phyloP scores from a whole-genome alignment of 2,113 vertebrate species.

The Tragelaphus scriptus region DNA sequence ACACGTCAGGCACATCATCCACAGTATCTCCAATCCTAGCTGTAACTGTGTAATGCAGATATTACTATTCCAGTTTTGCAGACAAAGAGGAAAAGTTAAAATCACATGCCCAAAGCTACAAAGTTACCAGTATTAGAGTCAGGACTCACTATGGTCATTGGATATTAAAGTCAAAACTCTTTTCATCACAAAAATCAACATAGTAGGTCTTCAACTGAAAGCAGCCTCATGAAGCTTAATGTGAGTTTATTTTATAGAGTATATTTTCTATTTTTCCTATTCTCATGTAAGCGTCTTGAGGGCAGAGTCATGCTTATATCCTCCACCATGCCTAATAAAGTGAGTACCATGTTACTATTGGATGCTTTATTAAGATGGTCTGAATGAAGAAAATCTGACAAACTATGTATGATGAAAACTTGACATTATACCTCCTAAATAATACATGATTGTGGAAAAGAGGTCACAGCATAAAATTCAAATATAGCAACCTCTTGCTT shows the following conservation, averaged over 20 bases:
- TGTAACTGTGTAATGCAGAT: not conserved
- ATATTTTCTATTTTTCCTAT: not conserved
- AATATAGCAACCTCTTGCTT: slow-evolving; percentile 44
- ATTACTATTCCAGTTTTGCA: not conserved
- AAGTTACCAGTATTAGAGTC: not conserved
- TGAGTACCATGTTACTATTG: not conserved
- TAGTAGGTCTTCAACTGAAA: not conserved
- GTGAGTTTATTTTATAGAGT: not conserved
- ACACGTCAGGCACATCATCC: not conserved
- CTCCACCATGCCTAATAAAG: not conserved
- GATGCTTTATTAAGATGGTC: not conserved
- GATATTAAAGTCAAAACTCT: not conserved
- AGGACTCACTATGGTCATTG: not conserved
- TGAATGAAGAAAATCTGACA: slow-evolving; percentile 7
- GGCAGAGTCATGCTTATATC: not conserved
- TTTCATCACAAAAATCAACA: not conserved
- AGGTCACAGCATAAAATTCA: slow-evolving; percentile 61
- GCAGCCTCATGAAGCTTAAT: not conserved
- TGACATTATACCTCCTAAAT: slow-evolving; percentile 50
- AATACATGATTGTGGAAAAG: slow-evolving; percentile 66
- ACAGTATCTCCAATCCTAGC: not conserved
- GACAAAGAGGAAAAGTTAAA: not conserved
- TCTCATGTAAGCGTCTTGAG: not conserved
- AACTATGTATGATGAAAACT: not conserved
- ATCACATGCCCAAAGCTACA: not conserved